Evolutionary conservation across 2,888 invertebrate species (phyloP), one percentile per base, ranked within the genome.

Genomic region (Melolontha melolontha): DNA sequence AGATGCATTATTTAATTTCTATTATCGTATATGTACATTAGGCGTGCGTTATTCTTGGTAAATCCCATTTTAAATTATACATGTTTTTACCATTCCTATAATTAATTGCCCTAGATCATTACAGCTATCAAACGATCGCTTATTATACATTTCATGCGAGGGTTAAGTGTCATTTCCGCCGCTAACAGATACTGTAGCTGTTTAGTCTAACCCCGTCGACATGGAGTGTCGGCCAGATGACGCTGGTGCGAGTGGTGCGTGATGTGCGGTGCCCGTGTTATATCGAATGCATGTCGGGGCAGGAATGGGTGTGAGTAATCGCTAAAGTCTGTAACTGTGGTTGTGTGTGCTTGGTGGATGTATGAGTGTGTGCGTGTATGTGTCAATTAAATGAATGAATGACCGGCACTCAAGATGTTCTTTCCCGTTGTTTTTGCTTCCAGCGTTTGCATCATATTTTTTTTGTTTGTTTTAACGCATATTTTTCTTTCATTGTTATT

Each of bases 361-460:
- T 8, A 34, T 34, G 34, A 10, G 34, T 34, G 34, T 34, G 34
- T 34, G 34, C 34, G 10, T 34, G 34, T 6, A n/a, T n/a, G 10
- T 29, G 57, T 59, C 57, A 59, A 59, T 59, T 59, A 59, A 59
- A 59, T 59, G 57, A 59, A 59, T 59, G 57, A 59, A 59, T 59
- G 57, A 59, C 57, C 44, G 29, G 44, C 44, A 59, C 44, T 59
- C 57, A 59, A 34, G 29, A 59, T 44, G 57, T 44, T 42, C 57
- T 59, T 59, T 59, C 44, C 10, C 57, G 44, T 59, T n/a, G n/a
- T n/a, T 59, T 44, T 59, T 59, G 44, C 57, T 59, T 22, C 27
- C 57, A 54, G 39, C 40, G 11, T 40, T 44, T 11, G 27, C 42
- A 42, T 14, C 29, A 27, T 8, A 12, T 57, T 52, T 52, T 59